Evolutionary conservation across 2,797 vertebrate species (phyloP).

Genomic region (Orientallactaga sibirica): DNA sequence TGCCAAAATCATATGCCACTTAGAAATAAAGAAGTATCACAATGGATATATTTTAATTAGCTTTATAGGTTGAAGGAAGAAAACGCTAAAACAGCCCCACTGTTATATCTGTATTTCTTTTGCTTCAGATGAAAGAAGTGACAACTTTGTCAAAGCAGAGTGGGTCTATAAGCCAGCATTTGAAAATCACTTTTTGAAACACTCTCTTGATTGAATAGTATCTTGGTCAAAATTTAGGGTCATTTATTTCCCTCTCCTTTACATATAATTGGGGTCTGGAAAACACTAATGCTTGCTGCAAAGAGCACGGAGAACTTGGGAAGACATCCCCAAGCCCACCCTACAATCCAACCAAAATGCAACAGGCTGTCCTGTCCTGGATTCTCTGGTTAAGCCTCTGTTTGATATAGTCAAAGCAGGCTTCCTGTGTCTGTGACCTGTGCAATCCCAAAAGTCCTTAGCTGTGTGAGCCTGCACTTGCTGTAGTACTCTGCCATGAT

Average conservation of each 20-base stretch:
- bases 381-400: background rate
- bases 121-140: background rate
- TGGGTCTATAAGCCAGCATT: background rate
- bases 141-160: background rate
- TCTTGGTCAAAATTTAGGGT: background rate
- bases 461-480: rapidly evolving
- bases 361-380: background rate
- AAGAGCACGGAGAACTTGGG: background rate
- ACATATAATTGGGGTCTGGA: background rate
- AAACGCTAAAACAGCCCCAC: background rate
- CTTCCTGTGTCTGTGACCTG: background rate
- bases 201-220: background rate
- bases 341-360: background rate
- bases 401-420: too few relatives aligned
- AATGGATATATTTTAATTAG: background rate
- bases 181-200: background rate
- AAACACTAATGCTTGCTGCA: background rate
- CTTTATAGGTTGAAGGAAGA: background rate
- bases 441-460: rapidly evolving
- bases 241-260: background rate
- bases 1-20: background rate
- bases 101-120: background rate
- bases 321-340: background rate
- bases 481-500: rapidly evolving
- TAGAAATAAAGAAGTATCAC: background rate